These are phyloP conservation scores for Drosophila ananassae DNA, from an alignment of 1,140 invertebrate genomes.

Conservation along the genomic window DNA sequence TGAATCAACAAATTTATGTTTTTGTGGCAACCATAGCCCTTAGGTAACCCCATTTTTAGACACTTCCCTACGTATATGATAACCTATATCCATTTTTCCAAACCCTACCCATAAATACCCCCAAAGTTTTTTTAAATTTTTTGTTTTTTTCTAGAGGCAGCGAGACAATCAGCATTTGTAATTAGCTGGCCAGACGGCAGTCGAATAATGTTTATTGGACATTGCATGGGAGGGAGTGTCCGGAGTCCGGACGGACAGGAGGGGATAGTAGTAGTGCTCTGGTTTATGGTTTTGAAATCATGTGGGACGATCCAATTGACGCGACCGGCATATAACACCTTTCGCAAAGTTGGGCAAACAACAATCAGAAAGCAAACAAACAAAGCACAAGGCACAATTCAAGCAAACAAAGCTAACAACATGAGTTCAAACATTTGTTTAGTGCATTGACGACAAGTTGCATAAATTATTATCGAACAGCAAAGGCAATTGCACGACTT, in stretches of 20 bases:
- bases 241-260: not conserved
- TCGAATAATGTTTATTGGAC: constrained; percentile 37
- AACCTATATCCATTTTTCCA: not conserved
- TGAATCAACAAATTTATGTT: no score
- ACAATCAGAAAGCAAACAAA: constrained; percentile 31
- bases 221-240: constrained; percentile 17
- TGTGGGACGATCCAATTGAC: constrained; percentile 48
- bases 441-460: constrained; percentile 60
- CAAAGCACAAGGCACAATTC: constrained; percentile 23
- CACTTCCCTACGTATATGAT: not conserved
- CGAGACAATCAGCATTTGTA: constrained; percentile 62
- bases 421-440: constrained; percentile 62
- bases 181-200: constrained; percentile 67
- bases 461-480: constrained; percentile 70
- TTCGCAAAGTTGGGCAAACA: constrained; percentile 53
- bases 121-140: not conserved
- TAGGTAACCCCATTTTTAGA: not conserved
- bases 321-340: constrained; percentile 41
- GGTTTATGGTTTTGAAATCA: constrained; percentile 47
- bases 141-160: not conserved
- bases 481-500: constrained; percentile 63
- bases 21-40: no score
- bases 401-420: constrained; percentile 28
- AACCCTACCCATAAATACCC: not conserved
- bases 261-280: constrained; percentile 24